A percentile compares a stretch with the other conserved stretches of the same genome.
phyloP scores from a whole-genome alignment of 2,888 invertebrate species.

The Operophtera brumata region DNA sequence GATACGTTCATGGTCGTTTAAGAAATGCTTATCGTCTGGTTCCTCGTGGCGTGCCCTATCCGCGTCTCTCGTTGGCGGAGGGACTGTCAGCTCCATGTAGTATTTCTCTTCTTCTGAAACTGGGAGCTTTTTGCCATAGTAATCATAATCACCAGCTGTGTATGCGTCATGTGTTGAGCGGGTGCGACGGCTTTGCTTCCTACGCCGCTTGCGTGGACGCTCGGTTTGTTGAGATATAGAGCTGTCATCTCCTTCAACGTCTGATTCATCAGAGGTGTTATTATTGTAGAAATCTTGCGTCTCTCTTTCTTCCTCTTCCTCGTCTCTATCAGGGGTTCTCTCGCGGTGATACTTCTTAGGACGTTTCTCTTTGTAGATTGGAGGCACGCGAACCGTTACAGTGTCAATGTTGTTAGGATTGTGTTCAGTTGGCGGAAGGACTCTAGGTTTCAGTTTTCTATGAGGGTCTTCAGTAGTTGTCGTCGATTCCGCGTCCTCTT shows the following conservation, averaged over 20 bases:
- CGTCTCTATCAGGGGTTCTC: slow-evolving; percentile 49
- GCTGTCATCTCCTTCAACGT: slow-evolving; percentile 56
- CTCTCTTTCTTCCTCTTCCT: slow-evolving; percentile 34
- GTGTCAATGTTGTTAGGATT: slow-evolving; percentile 76
- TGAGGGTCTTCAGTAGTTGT: slow-evolving; percentile 73
- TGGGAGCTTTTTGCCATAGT: slow-evolving; percentile 61
- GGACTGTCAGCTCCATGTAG: slow-evolving; percentile 53
- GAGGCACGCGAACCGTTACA: slow-evolving; percentile 74
- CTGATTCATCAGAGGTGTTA: slow-evolving; percentile 33
- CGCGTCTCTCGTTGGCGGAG: slow-evolving; percentile 61
- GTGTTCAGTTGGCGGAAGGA: slow-evolving; percentile 74
- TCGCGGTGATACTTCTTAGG: slow-evolving; percentile 70
- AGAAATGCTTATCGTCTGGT: slow-evolving; percentile 46
- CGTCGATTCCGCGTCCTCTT: slow-evolving; percentile 60
- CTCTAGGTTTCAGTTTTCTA: slow-evolving; percentile 60
- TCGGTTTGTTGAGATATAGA: slow-evolving; percentile 49
- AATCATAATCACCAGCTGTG: slow-evolving; percentile 62
- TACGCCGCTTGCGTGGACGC: slow-evolving; percentile 57
- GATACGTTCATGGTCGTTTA: slow-evolving; percentile 62
- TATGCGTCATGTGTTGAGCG: slow-evolving; percentile 52
- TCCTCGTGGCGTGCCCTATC: slow-evolving; percentile 59
- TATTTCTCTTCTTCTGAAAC: slow-evolving; percentile 65
- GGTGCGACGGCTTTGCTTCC: slow-evolving; percentile 54
- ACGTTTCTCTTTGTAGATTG: slow-evolving; percentile 69
- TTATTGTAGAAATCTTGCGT: slow-evolving; percentile 27